Evolutionary conservation across 2,113 vertebrate genomes (phyloP), one percentile per base, ranked within the genome.

Genomic region (Cephalophus harveyi): DNA sequence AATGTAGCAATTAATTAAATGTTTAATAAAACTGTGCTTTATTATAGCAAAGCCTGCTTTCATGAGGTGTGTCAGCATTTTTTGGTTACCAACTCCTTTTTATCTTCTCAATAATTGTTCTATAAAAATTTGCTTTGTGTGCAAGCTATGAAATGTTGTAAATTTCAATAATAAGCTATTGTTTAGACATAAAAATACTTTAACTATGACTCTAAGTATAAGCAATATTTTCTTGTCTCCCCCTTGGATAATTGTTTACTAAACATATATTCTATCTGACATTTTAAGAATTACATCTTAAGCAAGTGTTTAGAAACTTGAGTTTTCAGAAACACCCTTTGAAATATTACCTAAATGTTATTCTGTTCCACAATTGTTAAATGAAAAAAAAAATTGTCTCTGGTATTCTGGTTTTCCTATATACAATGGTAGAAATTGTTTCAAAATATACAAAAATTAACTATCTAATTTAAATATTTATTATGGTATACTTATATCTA

Each of bases 1-100:
- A 94, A 98, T 55, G 10, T 87, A 54, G 21, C 4, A 83, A 93
- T 96, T 97, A 97, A 98, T 97, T 95, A 82, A 83, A 30, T 90
- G 10, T 14, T 96, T 94, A 96, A 97, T 97, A 97, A 95, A 96
- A 82, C 14, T 89, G 74, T 79, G 67, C 36, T 97, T 92, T 97
- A 97, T 85, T 97, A 89, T 76, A 94, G 52, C 62, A 87, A 92
- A 59, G 28, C 27, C 74, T 82, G 7, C 27, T 94, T 19, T 0
- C 2, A 48, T 1, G 36, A 74, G 59, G 46, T 89, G n/a, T 74
- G 12, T 48, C 79, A 97, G 93, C 88, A 81, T 94, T 81, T 93
- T 98, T 54, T 54, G 16, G 82, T 94, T 97, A 89, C 15, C 82
- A 96, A 96, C 3, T 8, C 2, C 2, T 97, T 98, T 98, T 91